Percentiles rank a stretch among this genome's conserved stretches.
These are phyloP conservation scores for Acipenser oxyrinchus DNA, from an alignment of 2,797 vertebrate species.

Conservation along the genomic window DNA sequence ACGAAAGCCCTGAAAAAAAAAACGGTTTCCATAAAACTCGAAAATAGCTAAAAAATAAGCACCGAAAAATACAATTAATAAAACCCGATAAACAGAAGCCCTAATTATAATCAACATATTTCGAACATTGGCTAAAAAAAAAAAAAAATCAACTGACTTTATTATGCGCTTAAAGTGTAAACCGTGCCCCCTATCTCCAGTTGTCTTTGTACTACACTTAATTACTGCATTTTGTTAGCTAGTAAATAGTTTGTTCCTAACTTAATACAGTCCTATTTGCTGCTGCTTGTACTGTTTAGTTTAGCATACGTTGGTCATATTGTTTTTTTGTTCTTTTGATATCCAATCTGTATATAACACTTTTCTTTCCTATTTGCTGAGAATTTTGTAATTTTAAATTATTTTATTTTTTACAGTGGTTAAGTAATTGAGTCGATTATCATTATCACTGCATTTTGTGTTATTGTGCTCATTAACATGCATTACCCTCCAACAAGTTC, in stretches of 20 bases:
- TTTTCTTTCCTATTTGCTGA: slow-evolving; percentile 11
- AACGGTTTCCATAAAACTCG: too few species aligned
- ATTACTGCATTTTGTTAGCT: too few species aligned
- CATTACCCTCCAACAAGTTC: too few species aligned
- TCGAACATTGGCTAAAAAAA: neutral
- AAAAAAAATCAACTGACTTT: neutral
- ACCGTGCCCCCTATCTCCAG: neutral
- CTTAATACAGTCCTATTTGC: neutral
- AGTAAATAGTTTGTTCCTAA: neutral
- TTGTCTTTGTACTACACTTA: too few species aligned
- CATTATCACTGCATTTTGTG: slow-evolving; percentile 7
- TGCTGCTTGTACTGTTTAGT: neutral
- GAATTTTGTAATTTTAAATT: slow-evolving; percentile 2
- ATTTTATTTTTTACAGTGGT: slow-evolving; percentile 2
- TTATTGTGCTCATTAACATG: neutral
- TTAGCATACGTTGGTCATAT: slow-evolving; percentile 1
- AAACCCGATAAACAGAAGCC: neutral
- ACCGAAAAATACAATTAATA: too few species aligned
- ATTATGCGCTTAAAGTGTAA: neutral
- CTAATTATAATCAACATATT: neutral
- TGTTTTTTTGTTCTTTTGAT: slow-evolving; percentile 10
- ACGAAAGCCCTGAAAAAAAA: too few species aligned
- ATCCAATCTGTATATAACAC: slow-evolving; percentile 11
- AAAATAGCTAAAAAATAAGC: too few species aligned
- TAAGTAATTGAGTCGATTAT: neutral